phyloP scores from a whole-genome alignment of 2,888 invertebrate genomes.

The Onchidella celtica region DNA sequence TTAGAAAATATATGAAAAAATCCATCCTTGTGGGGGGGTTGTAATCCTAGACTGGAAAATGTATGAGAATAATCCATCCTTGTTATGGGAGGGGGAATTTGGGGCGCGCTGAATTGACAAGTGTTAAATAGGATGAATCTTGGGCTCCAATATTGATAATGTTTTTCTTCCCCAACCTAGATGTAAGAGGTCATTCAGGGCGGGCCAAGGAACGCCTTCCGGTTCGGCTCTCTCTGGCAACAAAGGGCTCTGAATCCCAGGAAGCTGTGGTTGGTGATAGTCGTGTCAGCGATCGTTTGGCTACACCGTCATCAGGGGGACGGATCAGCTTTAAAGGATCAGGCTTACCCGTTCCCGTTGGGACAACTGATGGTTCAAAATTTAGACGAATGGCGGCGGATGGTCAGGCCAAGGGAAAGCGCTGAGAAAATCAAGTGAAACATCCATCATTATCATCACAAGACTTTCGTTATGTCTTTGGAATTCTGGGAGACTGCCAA shows the following conservation, averaged over 20 bases:
- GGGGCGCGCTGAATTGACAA: too few relatives aligned
- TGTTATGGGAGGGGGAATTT: too few relatives aligned
- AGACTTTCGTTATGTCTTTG: too few relatives aligned
- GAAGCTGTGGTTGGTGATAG: constrained; percentile 55
- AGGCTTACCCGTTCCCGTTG: constrained; percentile 73
- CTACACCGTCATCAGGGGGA: constrained; percentile 76
- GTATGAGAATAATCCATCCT: too few relatives aligned
- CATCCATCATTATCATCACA: too few relatives aligned
- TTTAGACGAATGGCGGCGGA: constrained; percentile 63
- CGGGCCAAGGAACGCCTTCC: constrained; percentile 72
- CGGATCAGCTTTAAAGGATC: constrained; percentile 73
- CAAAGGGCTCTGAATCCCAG: constrained; percentile 61
- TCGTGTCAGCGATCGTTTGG: constrained; percentile 72
- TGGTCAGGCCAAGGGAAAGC: constrained; percentile 48
- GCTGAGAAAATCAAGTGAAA: too few relatives aligned
- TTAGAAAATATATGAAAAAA: too few relatives aligned
- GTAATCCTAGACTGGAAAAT: too few relatives aligned
- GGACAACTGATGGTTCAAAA: constrained; percentile 70
- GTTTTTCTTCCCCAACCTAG: constrained; percentile 53
- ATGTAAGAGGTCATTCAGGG: constrained; percentile 63
- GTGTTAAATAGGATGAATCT: too few relatives aligned
- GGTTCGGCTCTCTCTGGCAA: constrained; percentile 67
- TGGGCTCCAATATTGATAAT: not conserved
- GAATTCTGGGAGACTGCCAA: too few relatives aligned
- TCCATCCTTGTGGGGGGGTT: too few relatives aligned